Evolutionary conservation across 2,797 vertebrate species (phyloP), one percentile per base, ranked within the genome.

Genomic region (Phataginus tetradactyla): DNA sequence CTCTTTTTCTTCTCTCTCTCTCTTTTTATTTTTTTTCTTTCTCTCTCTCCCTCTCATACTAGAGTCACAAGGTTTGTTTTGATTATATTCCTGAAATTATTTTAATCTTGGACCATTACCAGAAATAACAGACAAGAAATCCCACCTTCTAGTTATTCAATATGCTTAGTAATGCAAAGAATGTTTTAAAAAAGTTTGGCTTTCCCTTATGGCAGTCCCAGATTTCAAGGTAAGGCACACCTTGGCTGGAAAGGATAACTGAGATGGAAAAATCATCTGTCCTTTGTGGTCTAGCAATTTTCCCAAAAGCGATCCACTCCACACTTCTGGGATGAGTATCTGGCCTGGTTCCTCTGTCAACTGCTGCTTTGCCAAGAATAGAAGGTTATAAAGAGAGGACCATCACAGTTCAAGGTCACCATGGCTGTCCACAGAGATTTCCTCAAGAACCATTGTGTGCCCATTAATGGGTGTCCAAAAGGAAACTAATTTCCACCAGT

Each of bases 71-170:
- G 96, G 90, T 92, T 98, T 92, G 87, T 93, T 95, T 85, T 93
- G 10, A 86, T 97, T 97, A 97, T 94, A 97, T 95, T 95, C 84
- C n/a, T 98, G 80, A 97, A 98, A 95, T 97, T 90, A 90, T 96
- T 98, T 97, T 95, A 95, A 79, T 55, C 45, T 95, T 93, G 84
- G 53, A 85, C 4, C 32, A 55, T 68, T 85, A 81, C 61, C 80
- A 83, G 86, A 45, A 96, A 91, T 75, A 94, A 88, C 2, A 94
- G 29, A 88, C 4, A 85, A 66, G 61, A 93, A 92, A 93, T 83
- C 51, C 10, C 51, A 4, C 49, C 8, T 96, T 80, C n/a, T 18
- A n/a, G 49, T 86, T 95, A 69, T 78, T 91, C 69, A 86, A 25
- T 74, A 66, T 90, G 51, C 25, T 91, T 94, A 86, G 45, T 91